Evolutionary conservation across 2,888 invertebrate genomes (phyloP).

Genomic region (Leucophenga maculata): DNA sequence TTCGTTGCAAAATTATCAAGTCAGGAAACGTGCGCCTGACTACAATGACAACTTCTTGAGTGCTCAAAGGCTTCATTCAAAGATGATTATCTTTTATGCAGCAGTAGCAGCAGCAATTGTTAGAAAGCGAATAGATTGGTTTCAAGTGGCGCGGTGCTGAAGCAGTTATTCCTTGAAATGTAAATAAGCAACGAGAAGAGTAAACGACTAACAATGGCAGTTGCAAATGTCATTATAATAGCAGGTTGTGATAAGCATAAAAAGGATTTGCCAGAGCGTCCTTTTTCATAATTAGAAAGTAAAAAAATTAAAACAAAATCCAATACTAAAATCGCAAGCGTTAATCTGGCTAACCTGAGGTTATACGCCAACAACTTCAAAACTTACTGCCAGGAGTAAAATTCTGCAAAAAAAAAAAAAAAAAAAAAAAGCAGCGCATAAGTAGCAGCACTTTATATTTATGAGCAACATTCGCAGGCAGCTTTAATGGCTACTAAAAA

Average conservation of each 20-base stretch:
- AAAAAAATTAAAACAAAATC: slow-evolving; percentile 22
- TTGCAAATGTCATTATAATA: background rate
- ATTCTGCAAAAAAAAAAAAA: background rate
- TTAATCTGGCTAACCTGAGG: slow-evolving; percentile 50
- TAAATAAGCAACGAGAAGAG: background rate
- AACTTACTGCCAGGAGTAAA: background rate
- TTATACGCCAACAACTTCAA: slow-evolving; percentile 33
- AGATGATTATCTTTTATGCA: slow-evolving; percentile 22
- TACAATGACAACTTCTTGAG: background rate
- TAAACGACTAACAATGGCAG: background rate
- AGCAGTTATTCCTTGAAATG: too few species aligned
- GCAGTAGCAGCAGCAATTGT: slow-evolving; percentile 6
- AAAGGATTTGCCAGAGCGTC: too few species aligned
- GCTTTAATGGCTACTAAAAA: slow-evolving; percentile 50
- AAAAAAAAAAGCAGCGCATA: slow-evolving; percentile 37
- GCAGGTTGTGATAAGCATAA: slow-evolving; percentile 20
- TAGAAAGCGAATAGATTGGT: background rate
- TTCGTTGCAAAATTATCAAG: background rate
- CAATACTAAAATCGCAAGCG: slow-evolving; percentile 58
- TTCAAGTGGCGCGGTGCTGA: too few species aligned
- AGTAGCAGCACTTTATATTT: slow-evolving; percentile 59
- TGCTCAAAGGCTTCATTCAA: slow-evolving; percentile 17
- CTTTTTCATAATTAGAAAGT: slow-evolving; percentile 21
- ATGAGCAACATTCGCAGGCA: slow-evolving; percentile 58
- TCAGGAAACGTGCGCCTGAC: slow-evolving; percentile 1